These are phyloP conservation scores for Orientallactaga bullata DNA, from an alignment of 2,113 vertebrate species.

Conservation along the genomic window DNA sequence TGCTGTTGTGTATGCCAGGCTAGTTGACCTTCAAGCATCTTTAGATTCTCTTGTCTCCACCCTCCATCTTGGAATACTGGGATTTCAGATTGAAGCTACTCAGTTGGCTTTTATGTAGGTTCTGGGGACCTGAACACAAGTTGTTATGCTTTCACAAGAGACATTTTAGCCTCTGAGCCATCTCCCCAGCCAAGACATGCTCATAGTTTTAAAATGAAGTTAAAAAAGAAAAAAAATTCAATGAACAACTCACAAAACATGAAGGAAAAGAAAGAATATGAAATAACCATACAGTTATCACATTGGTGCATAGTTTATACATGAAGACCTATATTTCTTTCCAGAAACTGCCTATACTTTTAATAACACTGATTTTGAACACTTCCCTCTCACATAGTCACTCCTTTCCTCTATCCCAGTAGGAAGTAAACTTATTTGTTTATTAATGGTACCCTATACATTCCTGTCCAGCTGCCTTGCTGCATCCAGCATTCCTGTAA, in stretches of 20 bases:
- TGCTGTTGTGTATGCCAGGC: too few relatives aligned
- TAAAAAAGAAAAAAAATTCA: too few relatives aligned
- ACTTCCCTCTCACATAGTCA: neutral
- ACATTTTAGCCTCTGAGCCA: too few relatives aligned
- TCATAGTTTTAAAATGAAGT: too few relatives aligned
- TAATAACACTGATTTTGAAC: neutral
- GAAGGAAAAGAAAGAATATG: neutral
- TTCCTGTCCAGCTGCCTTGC: neutral
- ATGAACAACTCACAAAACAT: neutral
- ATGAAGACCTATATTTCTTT: neutral
- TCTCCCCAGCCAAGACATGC: too few relatives aligned
- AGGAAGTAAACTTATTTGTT: neutral
- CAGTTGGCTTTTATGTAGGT: too few relatives aligned
- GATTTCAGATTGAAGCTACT: too few relatives aligned
- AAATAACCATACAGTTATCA: conserved; percentile 13
- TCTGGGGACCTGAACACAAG: too few relatives aligned
- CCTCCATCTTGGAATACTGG: too few relatives aligned
- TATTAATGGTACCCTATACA: neutral
- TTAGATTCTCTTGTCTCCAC: too few relatives aligned
- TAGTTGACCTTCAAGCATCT: too few relatives aligned
- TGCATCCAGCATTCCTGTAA: neutral
- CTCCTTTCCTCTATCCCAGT: rapidly evolving
- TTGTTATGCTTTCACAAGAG: too few relatives aligned
- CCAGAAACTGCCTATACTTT: neutral
- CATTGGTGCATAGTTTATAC: neutral